phyloP scores from a whole-genome alignment of 2,888 invertebrate species.

The Drosophila anomelani region DNA sequence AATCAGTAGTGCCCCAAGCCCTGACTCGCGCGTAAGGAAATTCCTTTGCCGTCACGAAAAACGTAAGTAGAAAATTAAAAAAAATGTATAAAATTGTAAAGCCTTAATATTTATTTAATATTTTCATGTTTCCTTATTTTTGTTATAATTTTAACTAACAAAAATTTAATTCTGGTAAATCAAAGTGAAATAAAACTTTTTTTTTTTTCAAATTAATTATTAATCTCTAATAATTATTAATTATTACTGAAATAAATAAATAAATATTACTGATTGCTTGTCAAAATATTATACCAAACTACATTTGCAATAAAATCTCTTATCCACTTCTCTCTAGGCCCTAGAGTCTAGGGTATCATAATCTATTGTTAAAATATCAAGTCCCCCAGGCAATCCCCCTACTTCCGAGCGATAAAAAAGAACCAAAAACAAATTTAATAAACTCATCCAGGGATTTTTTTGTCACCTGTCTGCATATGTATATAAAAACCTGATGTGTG shows the following conservation, averaged over 20 bases:
- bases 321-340: background rate
- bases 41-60: no score
- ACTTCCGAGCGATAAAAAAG: conserved; percentile 38
- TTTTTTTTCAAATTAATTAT: no score
- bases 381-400: conserved; percentile 35
- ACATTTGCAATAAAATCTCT: background rate
- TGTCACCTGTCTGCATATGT: conserved; percentile 27
- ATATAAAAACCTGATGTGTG: conserved; percentile 5
- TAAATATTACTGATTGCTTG: no score
- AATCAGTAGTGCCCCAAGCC: no score
- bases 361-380: conserved; percentile 9
- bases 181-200: background rate
- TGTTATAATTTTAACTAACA: background rate
- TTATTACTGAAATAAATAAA: no score
- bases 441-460: conserved; percentile 22
- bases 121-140: background rate
- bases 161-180: background rate
- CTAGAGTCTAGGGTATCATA: conserved; percentile 9
- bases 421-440: conserved; percentile 22
- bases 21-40: no score
- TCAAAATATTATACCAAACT: background rate
- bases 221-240: no score
- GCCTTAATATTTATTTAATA: no score
- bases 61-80: no score
- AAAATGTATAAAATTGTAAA: no score